Evolutionary conservation across 1,140 invertebrate species (phyloP).

Genomic region (Saxidomus purpurata): DNA sequence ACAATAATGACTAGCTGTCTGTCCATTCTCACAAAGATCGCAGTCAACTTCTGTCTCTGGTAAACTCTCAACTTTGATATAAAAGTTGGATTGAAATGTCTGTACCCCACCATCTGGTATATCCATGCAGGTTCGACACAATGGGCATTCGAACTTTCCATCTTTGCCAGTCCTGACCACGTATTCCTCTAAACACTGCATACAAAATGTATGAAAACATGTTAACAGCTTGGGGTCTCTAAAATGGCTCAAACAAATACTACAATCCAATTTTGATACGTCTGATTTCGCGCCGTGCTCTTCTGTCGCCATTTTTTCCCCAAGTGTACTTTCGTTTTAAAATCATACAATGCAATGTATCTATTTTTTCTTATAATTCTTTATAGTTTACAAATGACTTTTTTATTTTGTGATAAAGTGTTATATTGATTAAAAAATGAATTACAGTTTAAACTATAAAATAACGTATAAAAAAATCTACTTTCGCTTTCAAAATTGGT

Average conservation of each 20-base stretch:
- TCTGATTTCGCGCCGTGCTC: too few relatives aligned
- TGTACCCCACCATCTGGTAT: neutral
- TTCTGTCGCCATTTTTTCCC: too few relatives aligned
- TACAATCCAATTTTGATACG: neutral
- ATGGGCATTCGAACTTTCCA: slow-evolving; percentile 23
- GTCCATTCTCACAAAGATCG: neutral
- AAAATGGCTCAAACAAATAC: neutral
- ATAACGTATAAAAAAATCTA: too few relatives aligned
- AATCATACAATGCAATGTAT: too few relatives aligned
- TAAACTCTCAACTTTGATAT: neutral
- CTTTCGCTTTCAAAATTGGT: too few relatives aligned
- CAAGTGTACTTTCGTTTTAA: too few relatives aligned
- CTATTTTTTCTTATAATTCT: too few relatives aligned
- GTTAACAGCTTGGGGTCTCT: slow-evolving; percentile 2
- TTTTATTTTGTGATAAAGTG: too few relatives aligned
- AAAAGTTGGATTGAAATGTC: slow-evolving; percentile 17
- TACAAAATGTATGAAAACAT: slow-evolving; percentile 27
- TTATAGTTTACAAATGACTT: too few relatives aligned
- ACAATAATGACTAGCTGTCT: neutral
- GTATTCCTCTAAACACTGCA: slow-evolving; percentile 26
- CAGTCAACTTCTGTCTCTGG: neutral
- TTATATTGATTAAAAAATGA: too few relatives aligned
- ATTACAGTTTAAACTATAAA: too few relatives aligned
- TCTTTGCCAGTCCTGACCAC: neutral
- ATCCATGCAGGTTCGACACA: neutral